phyloP scores from a whole-genome alignment of 1,140 invertebrate genomes.

The Bombus picipes region DNA sequence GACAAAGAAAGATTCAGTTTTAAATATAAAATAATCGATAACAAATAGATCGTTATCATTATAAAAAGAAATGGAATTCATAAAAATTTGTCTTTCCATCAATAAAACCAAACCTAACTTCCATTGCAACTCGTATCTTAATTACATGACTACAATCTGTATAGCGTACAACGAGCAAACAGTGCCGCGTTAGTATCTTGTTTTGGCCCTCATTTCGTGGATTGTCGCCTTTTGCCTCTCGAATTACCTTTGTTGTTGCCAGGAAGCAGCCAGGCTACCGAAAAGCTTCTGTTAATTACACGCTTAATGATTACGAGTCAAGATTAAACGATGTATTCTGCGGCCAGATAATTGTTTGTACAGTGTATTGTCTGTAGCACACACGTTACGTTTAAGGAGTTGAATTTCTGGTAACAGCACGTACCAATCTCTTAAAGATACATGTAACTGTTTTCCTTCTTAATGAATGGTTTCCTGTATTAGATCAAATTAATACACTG shows the following conservation, averaged over 20 bases:
- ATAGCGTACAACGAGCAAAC: constrained; percentile 5
- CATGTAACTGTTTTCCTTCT: background rate
- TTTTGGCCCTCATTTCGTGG: constrained; percentile 7
- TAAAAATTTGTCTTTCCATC: background rate
- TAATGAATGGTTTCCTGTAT: background rate
- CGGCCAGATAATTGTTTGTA: constrained; percentile 4
- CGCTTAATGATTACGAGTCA: constrained; percentile 50
- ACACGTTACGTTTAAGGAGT: background rate
- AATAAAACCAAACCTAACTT: background rate
- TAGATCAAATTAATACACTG: background rate
- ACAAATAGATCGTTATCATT: background rate
- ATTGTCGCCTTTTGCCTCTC: constrained; percentile 3
- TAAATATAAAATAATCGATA: too few species aligned
- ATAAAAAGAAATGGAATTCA: background rate
- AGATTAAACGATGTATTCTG: constrained; percentile 23
- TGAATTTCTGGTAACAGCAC: background rate
- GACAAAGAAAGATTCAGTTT: too few species aligned
- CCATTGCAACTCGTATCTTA: background rate
- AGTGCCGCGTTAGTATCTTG: background rate
- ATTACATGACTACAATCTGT: too few species aligned
- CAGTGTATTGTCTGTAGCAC: too few species aligned
- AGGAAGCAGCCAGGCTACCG: background rate
- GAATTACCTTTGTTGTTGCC: constrained; percentile 34
- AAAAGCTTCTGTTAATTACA: constrained; percentile 52
- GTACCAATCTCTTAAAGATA: background rate